Percentiles rank a stretch among this genome's conserved stretches.
phyloP scores from a whole-genome alignment of 1,140 invertebrate species.

The Zophobas morio region DNA sequence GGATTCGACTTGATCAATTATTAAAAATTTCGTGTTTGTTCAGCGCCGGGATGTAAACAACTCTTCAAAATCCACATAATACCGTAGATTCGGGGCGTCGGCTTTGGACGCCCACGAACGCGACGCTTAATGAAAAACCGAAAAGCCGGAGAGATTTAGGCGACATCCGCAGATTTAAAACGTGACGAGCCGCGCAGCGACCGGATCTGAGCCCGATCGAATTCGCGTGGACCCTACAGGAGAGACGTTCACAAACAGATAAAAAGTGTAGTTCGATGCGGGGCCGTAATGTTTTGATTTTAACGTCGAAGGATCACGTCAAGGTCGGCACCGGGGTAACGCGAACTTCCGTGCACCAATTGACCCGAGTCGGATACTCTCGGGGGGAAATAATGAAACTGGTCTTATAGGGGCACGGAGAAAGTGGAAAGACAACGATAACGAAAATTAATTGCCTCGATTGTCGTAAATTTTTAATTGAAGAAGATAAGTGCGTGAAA shows the following conservation, averaged over 20 bases:
- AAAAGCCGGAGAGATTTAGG: too few relatives aligned
- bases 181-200: background rate
- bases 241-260: background rate
- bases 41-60: slow-evolving; percentile 2
- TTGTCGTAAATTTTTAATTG: background rate
- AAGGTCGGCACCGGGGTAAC: background rate
- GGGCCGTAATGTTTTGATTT: background rate
- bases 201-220: background rate
- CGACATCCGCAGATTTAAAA: background rate
- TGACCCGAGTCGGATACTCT: background rate
- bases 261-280: background rate
- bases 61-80: slow-evolving; percentile 13
- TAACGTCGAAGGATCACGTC: background rate
- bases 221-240: background rate
- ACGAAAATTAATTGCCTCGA: background rate
- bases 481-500: background rate
- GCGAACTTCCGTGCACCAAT: background rate
- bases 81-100: too few relatives aligned
- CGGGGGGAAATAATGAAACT: background rate
- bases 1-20: slow-evolving; percentile 19
- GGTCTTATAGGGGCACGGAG: background rate
- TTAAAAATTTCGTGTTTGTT: slow-evolving; percentile 4
- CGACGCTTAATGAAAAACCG: too few relatives aligned
- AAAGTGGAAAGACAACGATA: background rate
- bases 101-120: background rate